Evolutionary conservation across 2,113 vertebrate species (phyloP), one percentile per base, ranked within the genome.

Genomic region (Tragelaphus buxtoni): DNA sequence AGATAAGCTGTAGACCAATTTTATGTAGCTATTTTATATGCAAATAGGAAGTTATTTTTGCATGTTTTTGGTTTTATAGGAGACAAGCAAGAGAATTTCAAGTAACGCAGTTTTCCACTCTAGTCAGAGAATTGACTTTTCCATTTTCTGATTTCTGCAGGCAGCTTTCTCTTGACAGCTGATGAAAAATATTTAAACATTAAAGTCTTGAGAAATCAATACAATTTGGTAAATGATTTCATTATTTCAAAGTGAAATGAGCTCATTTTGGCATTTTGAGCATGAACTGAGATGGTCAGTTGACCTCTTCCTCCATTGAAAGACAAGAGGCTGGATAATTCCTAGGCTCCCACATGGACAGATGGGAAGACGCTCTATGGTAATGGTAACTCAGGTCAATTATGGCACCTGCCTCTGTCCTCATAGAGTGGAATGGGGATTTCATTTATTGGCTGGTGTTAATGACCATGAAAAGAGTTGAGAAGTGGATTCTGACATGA

Each of bases 21-120:
- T 98, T 98, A 97, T 97, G 96, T 91, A 96, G 96, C 96, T 98
- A 97, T 98, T 98, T 97, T 98, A 97, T 97, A 98, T 98, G 98
- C 82, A 98, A 98, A 98, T 98, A 97, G 88, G 83, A 85, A 61
- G 95, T 96, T 98, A 97, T 98, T 98, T 98, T 98, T 91, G 58
- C 92, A 93, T 86, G 92, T 94, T 91, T 97, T 97, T 56, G 53
- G 93, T 84, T 98, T 97, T 97, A 94, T 87, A 94, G 90, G 89
- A 98, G 96, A 93, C 65, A 98, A 61, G 47, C 95, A 98, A 91
- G 96, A 98, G 95, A 97, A 93, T 98, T 98, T 97, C 88, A 98
- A 98, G 97, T 96, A 87, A 93, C 82, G 49, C 0, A 93, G 77
- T 95, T 98, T 96, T 97, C 84, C 60, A 69, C 80, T 63, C 88